These are phyloP conservation scores for Cheilosia variabilis DNA, from an alignment of 2,888 invertebrate species.

Conservation along the genomic window DNA sequence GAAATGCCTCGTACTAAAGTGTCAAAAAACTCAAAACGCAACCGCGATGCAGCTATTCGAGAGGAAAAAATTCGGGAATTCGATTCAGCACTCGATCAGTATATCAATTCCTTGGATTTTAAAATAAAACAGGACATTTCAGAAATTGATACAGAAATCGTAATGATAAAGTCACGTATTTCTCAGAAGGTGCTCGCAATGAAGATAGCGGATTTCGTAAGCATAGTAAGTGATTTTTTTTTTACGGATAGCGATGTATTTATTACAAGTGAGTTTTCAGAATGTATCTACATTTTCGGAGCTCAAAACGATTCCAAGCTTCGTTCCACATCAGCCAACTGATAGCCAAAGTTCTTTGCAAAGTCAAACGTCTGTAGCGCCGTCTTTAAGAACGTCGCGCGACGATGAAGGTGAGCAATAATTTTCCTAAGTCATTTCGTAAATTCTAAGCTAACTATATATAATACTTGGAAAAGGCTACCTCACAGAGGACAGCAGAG, in stretches of 20 bases:
- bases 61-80: constrained; percentile 81
- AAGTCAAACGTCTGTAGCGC: constrained; percentile 48
- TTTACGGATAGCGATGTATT: background rate
- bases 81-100: constrained; percentile 80
- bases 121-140: constrained; percentile 72
- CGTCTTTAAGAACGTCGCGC: constrained; percentile 41
- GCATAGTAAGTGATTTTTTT: constrained; percentile 75
- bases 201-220: constrained; percentile 79
- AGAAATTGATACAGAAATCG: constrained; percentile 47
- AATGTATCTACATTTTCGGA: constrained; percentile 47
- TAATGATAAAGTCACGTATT: constrained; percentile 52
- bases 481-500: constrained; percentile 83
- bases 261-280: constrained; percentile 11
- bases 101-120: constrained; percentile 77
- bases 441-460: background rate
- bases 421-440: background rate
- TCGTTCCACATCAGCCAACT: background rate
- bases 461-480: constrained; percentile 78
- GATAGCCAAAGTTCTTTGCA: constrained; percentile 26
- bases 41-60: constrained; percentile 81
- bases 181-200: constrained; percentile 79
- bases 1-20: constrained; percentile 82
- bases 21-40: constrained; percentile 81
- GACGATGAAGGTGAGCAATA: constrained; percentile 56
- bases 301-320: background rate